phyloP scores from a whole-genome alignment of 2,113 vertebrate species.

The Tachysurus vachellii region DNA sequence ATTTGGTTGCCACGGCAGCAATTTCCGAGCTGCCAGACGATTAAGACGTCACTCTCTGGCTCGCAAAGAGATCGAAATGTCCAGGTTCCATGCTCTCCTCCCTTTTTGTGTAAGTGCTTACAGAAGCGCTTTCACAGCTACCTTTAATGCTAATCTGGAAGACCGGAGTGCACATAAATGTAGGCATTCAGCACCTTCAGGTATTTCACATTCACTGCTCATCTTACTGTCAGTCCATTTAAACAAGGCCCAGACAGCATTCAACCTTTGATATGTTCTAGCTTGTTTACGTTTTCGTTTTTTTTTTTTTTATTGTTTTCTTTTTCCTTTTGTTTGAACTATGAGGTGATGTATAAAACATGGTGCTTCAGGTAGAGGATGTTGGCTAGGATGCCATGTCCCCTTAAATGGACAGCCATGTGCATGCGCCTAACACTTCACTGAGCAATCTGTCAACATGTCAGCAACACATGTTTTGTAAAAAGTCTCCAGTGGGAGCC shows the following conservation, averaged over 20 bases:
- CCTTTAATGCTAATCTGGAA: constrained; percentile 3
- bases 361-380: constrained; percentile 99
- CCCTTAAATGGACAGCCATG: constrained; percentile 99
- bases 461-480: constrained; percentile 99
- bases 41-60: constrained; percentile 85
- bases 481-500: constrained; percentile 99
- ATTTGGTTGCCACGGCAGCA: constrained; percentile 99
- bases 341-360: constrained; percentile 97
- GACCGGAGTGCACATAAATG: background rate
- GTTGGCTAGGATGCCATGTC: constrained; percentile 99
- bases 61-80: constrained; percentile 11
- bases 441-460: constrained; percentile 99
- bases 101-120: constrained; percentile 53
- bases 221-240: constrained; percentile 4
- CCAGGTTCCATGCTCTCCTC: constrained; percentile 74
- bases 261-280: constrained; percentile 42
- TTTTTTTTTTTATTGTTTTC: constrained; percentile 64
- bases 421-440: constrained; percentile 98
- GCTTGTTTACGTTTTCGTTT: constrained; percentile 58
- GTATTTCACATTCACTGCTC: background rate
- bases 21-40: constrained; percentile 97
- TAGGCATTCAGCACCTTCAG: background rate
- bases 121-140: background rate
- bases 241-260: background rate
- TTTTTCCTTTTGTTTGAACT: constrained; percentile 71